These are phyloP conservation scores for Dolichoris vasculosae DNA, from an alignment of 1,140 invertebrate species.

Conservation along the genomic window DNA sequence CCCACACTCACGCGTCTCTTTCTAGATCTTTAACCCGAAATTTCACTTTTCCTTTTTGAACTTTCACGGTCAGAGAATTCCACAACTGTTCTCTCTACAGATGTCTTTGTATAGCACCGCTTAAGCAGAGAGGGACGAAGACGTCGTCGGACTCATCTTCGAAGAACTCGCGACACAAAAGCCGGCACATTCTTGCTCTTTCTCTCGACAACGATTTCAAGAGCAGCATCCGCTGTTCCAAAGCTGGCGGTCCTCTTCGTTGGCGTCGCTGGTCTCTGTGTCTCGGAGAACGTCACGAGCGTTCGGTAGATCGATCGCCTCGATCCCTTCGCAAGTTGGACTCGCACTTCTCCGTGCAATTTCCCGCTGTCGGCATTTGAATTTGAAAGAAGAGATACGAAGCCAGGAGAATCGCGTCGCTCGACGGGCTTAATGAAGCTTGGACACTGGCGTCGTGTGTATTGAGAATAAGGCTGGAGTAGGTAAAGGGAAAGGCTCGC, in stretches of 20 bases:
- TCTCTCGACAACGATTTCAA: not conserved
- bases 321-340: not conserved
- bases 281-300: too few relatives aligned
- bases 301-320: not conserved
- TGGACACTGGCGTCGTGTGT: too few relatives aligned
- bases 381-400: not conserved
- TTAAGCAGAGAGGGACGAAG: not conserved
- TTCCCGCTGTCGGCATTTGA: not conserved
- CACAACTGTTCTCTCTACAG: not conserved
- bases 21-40: too few relatives aligned
- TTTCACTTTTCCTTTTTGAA: not conserved
- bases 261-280: too few relatives aligned
- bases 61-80: not conserved
- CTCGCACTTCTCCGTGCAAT: not conserved
- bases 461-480: not conserved
- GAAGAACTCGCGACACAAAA: not conserved
- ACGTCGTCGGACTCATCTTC: not conserved
- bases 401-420: too few relatives aligned
- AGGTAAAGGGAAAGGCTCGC: constrained; percentile 23
- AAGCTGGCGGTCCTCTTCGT: not conserved
- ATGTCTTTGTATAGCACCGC: not conserved
- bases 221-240: not conserved
- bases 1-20: not conserved
- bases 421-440: not conserved
- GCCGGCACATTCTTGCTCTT: not conserved